Percentiles rank a stretch among this genome's conserved stretches.
Conservation (phyloP, 2,888 invertebrate species). For the Mythimna ferrago region DNA sequence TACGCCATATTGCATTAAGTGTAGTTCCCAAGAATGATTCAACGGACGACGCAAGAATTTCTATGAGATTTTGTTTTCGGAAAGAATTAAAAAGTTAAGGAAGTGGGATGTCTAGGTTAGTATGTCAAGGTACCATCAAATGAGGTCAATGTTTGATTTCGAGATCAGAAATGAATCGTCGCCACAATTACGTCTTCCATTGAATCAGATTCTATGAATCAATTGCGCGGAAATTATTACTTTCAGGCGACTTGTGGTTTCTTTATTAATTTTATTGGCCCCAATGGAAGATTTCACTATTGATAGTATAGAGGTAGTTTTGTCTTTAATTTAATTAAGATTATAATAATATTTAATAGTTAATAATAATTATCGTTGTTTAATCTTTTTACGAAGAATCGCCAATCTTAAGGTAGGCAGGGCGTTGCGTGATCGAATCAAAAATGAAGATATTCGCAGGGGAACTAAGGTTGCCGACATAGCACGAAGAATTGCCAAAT, state of each 20-base stretch:
- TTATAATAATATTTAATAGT: no score
- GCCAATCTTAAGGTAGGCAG: no score
- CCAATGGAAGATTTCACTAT: background rate
- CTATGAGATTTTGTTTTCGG: constrained; percentile 32
- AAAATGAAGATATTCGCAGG: no score
- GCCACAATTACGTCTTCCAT: constrained; percentile 25
- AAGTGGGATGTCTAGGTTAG: constrained; percentile 55
- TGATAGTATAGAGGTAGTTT: background rate
- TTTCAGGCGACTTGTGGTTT: constrained; percentile 30
- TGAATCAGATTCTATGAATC: constrained; percentile 57
- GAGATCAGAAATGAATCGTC: constrained; percentile 36
- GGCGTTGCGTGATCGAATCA: no score
- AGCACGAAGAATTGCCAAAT: no score
- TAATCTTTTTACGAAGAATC: no score
- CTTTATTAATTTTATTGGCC: background rate
- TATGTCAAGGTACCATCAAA: constrained; percentile 53
- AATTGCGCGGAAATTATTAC: constrained; percentile 35
- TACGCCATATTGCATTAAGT: constrained; percentile 40
- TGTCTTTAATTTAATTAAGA: background rate
- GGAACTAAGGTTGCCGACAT: no score
- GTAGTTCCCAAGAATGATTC: constrained; percentile 28
- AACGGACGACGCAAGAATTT: constrained; percentile 26
- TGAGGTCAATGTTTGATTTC: constrained; percentile 40
- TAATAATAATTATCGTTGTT: no score
- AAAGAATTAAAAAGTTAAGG: constrained; percentile 35